Base-by-base conservation (phyloP, 2,888 invertebrate genomes). In the Calephelis perditalis region DNA sequence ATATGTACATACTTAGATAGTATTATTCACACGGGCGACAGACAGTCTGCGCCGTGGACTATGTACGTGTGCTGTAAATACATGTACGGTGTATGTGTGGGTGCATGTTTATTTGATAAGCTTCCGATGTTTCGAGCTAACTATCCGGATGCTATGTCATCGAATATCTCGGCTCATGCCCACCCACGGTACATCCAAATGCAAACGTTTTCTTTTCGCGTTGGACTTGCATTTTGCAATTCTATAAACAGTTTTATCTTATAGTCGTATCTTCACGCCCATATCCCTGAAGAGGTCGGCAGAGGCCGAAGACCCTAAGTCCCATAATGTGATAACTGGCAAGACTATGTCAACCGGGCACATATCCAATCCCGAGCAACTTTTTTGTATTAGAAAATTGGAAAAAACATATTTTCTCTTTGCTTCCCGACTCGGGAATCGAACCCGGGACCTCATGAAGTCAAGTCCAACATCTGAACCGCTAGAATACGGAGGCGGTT, bases 21-120 rank as follows among this genome's bases (percentile, higher is more conserved):
- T 78, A 83, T 76, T 82, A 84, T 85, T 84, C 82, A 79, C 84
- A 81, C 80, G 80, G 86, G 90, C 90, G 90, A 90, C 90, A 89
- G 75, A 86, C 90, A 81, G 90, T 90, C 90, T 90, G 89, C 83
- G 79, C 68, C 79, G 82, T 71, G 79, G 76, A 77, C 73, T 81
- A 78, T 65, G 70, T 77, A 81, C 77, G 84, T 86, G 83, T 86
- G 82, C 78, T 71, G 80, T 85, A 79, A 78, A 81, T 83, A 83
- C 74, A 78, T 73, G 76, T 73, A 66, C 61, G 67, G 76, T 71
- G 76, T 71, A 63, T 81, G 85, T 85, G 84, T 86, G 84, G 73
- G 86, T 81, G 79, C 74, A 73, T 82, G 82, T 86, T 86, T 86
- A 80, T 83, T 82, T 84, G 87, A 89, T 89, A 89, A 89, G 86